A percentile compares a stretch with the other conserved stretches of the same genome.
These are phyloP conservation scores for Sceloporus undulatus DNA, from an alignment of 2,113 vertebrate species.

Conservation along the genomic window DNA sequence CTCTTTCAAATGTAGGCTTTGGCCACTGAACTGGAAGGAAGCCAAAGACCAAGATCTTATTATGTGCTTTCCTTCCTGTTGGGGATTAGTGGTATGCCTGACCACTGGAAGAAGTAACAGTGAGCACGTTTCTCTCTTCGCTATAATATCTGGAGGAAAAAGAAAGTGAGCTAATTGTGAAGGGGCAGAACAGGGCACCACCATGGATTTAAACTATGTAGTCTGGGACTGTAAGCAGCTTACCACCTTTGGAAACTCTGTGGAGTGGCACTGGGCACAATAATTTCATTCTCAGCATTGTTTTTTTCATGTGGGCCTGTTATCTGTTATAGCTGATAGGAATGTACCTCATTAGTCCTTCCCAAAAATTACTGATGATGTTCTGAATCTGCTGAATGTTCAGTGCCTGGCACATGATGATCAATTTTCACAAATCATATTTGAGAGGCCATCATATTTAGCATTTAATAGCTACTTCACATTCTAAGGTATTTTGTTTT, in stretches of 20 bases:
- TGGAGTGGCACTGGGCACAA: not conserved
- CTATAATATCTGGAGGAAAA: not conserved
- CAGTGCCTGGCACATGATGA: not conserved
- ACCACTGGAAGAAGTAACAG: not conserved
- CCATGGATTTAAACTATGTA: not conserved
- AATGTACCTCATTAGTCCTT: not conserved
- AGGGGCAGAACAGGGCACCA: not conserved
- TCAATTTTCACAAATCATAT: not conserved
- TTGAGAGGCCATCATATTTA: not conserved
- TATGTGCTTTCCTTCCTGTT: not conserved
- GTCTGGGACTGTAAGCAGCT: not conserved
- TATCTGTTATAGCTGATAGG: not conserved
- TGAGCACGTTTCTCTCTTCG: not conserved
- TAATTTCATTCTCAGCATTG: not conserved
- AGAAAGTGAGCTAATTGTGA: constrained; percentile 17
- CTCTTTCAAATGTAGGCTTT: constrained; percentile 9
- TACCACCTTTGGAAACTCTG: not conserved
- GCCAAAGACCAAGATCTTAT: not conserved
- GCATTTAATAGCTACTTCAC: not conserved
- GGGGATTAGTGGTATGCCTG: not conserved
- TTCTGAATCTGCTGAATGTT: not conserved
- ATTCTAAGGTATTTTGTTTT: not conserved
- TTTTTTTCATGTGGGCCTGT: not conserved
- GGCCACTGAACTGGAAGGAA: constrained; percentile 2
- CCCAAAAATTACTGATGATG: not conserved